Conservation (phyloP, 2,888 invertebrate species). For the Baronia brevicornis region DNA sequence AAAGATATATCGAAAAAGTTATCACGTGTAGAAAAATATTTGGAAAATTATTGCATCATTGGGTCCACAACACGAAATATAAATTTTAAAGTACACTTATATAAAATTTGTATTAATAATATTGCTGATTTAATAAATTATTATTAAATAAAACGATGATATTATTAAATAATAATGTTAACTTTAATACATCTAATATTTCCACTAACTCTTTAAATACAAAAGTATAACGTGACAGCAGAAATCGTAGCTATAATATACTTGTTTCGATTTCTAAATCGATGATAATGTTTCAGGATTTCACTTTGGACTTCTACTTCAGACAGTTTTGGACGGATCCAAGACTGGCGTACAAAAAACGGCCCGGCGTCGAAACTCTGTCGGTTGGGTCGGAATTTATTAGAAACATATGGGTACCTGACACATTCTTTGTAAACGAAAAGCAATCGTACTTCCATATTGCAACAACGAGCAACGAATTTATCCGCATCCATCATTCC, state of each 20-base stretch:
- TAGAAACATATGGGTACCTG: slow-evolving; percentile 99
- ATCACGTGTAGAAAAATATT: no score
- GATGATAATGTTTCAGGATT: slow-evolving; percentile 80
- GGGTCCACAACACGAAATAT: no score
- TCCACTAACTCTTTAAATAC: no score
- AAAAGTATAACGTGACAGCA: no score
- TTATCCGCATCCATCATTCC: slow-evolving; percentile 95
- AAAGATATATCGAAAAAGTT: no score
- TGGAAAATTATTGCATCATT: no score
- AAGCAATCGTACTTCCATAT: slow-evolving; percentile 99
- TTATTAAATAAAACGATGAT: no score
- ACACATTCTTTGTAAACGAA: slow-evolving; percentile 99
- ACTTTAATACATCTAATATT: no score
- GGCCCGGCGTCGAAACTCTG: slow-evolving; percentile 90
- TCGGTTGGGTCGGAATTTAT: slow-evolving; percentile 97
- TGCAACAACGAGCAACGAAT: slow-evolving; percentile 99
- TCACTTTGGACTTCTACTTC: slow-evolving; percentile 98
- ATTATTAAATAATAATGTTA: no score
- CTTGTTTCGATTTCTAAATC: slow-evolving; percentile 10
- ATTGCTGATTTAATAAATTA: no score
- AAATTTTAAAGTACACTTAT: slow-evolving; percentile 9
- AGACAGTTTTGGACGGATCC: slow-evolving; percentile 99
- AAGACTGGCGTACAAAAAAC: slow-evolving; percentile 91
- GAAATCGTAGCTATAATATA: no score
- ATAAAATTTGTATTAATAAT: not conserved